These are phyloP conservation scores for Regulus satrapa DNA, from an alignment of 2,113 vertebrate species.

Conservation along the genomic window DNA sequence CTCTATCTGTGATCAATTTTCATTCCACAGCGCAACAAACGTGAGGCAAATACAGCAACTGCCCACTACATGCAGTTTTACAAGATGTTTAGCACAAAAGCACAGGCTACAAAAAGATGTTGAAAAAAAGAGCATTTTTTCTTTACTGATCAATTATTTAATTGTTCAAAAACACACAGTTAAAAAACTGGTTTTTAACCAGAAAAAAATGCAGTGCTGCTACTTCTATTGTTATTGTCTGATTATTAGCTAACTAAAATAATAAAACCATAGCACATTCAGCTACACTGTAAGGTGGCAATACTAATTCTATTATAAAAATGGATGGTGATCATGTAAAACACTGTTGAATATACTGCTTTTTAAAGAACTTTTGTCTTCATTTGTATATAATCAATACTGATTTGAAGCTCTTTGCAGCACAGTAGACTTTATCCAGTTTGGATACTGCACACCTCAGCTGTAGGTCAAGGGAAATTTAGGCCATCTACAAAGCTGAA, in stretches of 20 bases:
- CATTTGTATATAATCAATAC: not conserved
- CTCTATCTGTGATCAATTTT: not conserved
- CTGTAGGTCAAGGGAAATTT: slow-evolving; percentile 6
- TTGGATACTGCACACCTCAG: not conserved
- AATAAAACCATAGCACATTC: not conserved
- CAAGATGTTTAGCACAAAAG: not conserved
- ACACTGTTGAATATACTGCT: not conserved
- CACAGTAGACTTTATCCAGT: not conserved
- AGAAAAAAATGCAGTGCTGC: not conserved
- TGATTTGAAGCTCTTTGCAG: not conserved
- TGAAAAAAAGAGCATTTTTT: not conserved
- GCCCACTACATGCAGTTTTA: not conserved
- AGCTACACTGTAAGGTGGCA: not conserved
- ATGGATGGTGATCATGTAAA: not conserved
- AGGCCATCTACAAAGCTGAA: not conserved
- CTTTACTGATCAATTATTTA: not conserved
- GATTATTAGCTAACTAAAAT: not conserved
- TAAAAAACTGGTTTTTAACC: not conserved
- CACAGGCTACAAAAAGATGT: not conserved
- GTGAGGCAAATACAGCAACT: not conserved
- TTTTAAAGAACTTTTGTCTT: not conserved
- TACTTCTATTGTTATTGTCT: not conserved
- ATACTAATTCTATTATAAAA: not conserved
- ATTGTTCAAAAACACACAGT: not conserved
- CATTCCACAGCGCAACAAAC: not conserved